phyloP scores from a whole-genome alignment of 2,797 vertebrate species.

The Siniperca undulata region DNA sequence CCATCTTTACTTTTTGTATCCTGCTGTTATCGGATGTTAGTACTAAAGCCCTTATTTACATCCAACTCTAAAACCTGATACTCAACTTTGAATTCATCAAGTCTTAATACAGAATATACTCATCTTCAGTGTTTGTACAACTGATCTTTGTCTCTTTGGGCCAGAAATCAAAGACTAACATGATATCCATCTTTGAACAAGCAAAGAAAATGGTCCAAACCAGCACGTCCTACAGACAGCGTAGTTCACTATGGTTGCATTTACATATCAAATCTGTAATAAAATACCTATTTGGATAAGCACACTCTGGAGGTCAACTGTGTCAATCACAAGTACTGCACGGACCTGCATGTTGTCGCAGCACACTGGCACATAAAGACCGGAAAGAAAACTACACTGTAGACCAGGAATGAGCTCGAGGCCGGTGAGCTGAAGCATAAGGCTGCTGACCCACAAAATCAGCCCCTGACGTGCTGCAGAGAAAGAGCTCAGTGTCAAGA shows the following conservation, averaged over 20 bases:
- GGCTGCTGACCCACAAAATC: neutral
- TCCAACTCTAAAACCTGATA: neutral
- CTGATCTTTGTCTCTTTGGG: neutral
- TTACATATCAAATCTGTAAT: neutral
- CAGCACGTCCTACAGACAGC: neutral
- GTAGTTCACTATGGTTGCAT: too few species aligned
- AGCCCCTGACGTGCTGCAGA: neutral
- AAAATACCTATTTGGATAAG: neutral
- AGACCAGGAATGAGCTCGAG: neutral
- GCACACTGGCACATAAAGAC: neutral
- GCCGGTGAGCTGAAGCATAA: neutral
- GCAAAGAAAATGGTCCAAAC: neutral
- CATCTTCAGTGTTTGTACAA: neutral
- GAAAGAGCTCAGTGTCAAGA: slow-evolving; percentile 9
- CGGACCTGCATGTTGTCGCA: too few species aligned
- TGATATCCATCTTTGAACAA: neutral
- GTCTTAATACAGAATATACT: neutral
- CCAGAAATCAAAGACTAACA: neutral
- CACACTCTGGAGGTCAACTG: neutral
- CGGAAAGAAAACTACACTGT: neutral
- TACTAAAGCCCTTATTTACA: neutral
- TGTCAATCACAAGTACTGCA: neutral
- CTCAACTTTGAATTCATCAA: neutral
- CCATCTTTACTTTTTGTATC: neutral
- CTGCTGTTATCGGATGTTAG: neutral